Conservation (phyloP, 2,113 vertebrate genomes). For the Notarius lentiginosus region DNA sequence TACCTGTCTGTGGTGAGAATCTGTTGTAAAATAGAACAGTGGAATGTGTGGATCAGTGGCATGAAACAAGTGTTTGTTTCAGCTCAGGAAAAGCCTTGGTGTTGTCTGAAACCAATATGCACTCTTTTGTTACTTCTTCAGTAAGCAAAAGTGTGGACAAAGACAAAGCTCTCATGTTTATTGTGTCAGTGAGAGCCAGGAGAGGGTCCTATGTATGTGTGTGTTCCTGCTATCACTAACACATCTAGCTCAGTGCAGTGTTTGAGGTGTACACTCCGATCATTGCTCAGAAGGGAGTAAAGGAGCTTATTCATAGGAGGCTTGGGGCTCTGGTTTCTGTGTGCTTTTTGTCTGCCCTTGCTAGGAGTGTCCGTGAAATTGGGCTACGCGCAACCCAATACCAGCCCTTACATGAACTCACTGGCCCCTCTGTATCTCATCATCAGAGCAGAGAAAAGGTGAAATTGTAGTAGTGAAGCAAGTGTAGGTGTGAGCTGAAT, state of each 20-base stretch:
- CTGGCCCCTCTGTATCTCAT: slow-evolving; percentile 49
- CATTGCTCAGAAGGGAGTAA: slow-evolving; percentile 59
- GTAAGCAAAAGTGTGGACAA: slow-evolving; percentile 57
- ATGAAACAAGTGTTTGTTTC: slow-evolving; percentile 45
- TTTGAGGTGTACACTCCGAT: slow-evolving; percentile 66
- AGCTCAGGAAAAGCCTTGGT: slow-evolving; percentile 52
- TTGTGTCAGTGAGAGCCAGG: slow-evolving; percentile 44
- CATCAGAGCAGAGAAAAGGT: slow-evolving; percentile 44
- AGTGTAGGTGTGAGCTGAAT: slow-evolving; percentile 14
- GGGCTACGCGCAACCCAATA: slow-evolving; percentile 71
- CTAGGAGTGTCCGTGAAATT: slow-evolving; percentile 68
- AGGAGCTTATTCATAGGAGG: slow-evolving; percentile 69
- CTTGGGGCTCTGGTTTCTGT: slow-evolving; percentile 70
- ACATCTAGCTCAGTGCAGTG: slow-evolving; percentile 64
- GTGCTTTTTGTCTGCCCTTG: slow-evolving; percentile 69
- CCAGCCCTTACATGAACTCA: slow-evolving; percentile 64
- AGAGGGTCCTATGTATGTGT: slow-evolving; percentile 49
- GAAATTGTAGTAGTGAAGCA: slow-evolving; percentile 24
- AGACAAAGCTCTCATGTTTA: slow-evolving; percentile 54
- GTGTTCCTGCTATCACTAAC: slow-evolving; percentile 61
- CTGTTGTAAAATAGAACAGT: slow-evolving; percentile 20
- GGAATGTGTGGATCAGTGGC: slow-evolving; percentile 18
- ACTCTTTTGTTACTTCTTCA: slow-evolving; percentile 33
- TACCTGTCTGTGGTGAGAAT: slow-evolving; percentile 4
- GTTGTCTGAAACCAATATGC: slow-evolving; percentile 56